These are phyloP conservation scores for Hafferia zeledoni DNA, from an alignment of 2,797 vertebrate species.

Conservation along the genomic window DNA sequence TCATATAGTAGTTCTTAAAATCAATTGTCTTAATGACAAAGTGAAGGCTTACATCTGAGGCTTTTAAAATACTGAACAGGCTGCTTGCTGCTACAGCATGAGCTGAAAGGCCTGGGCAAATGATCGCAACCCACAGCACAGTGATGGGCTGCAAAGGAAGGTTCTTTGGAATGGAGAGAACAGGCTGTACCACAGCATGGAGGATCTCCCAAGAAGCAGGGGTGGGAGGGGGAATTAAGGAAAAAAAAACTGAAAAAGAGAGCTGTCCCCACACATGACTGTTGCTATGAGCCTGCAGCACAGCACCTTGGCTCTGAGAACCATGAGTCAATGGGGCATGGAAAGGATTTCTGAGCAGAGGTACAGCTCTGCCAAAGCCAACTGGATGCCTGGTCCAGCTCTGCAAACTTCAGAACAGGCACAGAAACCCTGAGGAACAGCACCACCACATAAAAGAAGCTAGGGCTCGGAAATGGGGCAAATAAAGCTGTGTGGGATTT, in stretches of 20 bases:
- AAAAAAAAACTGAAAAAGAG: background rate
- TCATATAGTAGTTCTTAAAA: background rate
- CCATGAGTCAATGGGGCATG: rapidly evolving
- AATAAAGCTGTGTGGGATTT: background rate
- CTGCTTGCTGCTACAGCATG: background rate
- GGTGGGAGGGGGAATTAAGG: background rate
- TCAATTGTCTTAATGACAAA: background rate
- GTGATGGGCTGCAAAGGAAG: background rate
- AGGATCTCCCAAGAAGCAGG: rapidly evolving
- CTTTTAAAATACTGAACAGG: background rate
- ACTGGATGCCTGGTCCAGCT: background rate
- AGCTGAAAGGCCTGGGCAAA: background rate
- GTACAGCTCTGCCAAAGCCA: background rate
- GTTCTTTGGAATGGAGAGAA: background rate
- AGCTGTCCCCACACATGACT: background rate
- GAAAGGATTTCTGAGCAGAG: background rate
- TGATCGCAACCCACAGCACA: background rate
- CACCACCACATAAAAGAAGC: background rate
- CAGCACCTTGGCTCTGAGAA: background rate
- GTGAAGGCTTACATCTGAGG: background rate
- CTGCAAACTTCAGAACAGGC: background rate
- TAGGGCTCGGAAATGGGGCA: background rate
- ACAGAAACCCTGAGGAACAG: background rate
- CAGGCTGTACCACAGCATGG: rapidly evolving
- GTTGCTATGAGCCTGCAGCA: background rate